Conservation (phyloP, 2,113 vertebrate species). For the Thymallus thymallus region DNA sequence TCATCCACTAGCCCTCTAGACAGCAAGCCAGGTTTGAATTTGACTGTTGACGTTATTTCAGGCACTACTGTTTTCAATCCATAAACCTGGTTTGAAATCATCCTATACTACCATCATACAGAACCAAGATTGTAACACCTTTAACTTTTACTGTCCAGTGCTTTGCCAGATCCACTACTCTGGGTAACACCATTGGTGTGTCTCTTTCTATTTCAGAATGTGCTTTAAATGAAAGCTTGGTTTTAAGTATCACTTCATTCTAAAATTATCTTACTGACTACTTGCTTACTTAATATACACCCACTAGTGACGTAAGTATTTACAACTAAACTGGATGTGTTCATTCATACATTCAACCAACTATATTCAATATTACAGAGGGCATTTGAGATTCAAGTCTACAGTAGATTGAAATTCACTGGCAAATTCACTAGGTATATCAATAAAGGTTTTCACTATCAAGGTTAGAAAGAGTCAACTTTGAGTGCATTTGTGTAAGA, state of each 20-base stretch:
- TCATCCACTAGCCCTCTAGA: not conserved
- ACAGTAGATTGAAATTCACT: slow-evolving; percentile 12
- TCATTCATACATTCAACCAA: not conserved
- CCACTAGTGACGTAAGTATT: not conserved
- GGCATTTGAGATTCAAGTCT: not conserved
- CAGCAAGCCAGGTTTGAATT: not conserved
- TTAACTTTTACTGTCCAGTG: not conserved
- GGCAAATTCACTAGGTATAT: slow-evolving; percentile 15
- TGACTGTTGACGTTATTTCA: not conserved
- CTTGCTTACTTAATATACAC: not conserved
- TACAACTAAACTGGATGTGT: not conserved
- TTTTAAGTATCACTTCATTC: not conserved
- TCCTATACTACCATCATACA: not conserved
- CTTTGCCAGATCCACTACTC: too few species aligned
- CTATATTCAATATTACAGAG: not conserved
- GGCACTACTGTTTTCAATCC: not conserved
- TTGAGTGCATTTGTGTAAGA: slow-evolving; percentile 35
- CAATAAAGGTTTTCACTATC: not conserved
- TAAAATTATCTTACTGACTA: not conserved
- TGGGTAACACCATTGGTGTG: too few species aligned
- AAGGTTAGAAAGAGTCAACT: slow-evolving; percentile 20
- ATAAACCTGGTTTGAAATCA: not conserved
- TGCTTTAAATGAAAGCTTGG: not conserved
- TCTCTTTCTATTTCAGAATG: too few species aligned
- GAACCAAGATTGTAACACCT: not conserved